These are phyloP conservation scores for Piliocolobus tephrosceles DNA, from an alignment of 2,113 vertebrate species.

Conservation along the genomic window DNA sequence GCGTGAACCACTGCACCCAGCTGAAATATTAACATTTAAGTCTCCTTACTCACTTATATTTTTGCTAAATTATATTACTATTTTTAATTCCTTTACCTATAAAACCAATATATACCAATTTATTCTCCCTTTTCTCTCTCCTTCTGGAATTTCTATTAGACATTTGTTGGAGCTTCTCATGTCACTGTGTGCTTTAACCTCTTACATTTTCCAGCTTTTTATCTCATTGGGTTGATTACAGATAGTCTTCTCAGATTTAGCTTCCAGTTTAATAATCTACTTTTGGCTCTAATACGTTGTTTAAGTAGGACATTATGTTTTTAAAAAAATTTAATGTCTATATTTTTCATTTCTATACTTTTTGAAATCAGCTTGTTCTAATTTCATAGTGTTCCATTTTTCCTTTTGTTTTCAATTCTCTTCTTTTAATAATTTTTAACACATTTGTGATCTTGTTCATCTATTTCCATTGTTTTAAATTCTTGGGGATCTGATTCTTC, in stretches of 20 bases:
- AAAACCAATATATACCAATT: not conserved
- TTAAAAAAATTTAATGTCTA: not conserved
- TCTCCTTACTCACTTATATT: not conserved
- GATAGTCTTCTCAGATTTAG: not conserved
- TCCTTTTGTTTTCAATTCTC: not conserved
- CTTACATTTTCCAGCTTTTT: not conserved
- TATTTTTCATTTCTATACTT: not conserved
- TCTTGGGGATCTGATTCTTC: not conserved
- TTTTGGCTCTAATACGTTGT: not conserved
- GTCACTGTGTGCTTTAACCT: not conserved
- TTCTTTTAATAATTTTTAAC: constrained; percentile 6
- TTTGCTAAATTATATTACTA: not conserved
- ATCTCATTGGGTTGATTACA: not conserved
- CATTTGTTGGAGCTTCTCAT: not conserved
- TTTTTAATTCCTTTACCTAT: constrained; percentile 2
- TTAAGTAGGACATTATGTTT: not conserved
- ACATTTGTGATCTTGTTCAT: not conserved
- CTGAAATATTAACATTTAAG: not conserved
- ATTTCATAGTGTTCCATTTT: not conserved
- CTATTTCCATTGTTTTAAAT: not conserved
- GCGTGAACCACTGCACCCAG: no score
- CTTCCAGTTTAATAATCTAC: not conserved
- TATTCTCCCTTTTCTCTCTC: not conserved
- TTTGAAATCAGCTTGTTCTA: not conserved
- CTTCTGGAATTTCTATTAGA: constrained; percentile 11